A percentile compares a stretch with the other conserved stretches of the same genome.
phyloP scores from a whole-genome alignment of 2,888 invertebrate genomes.

The Leucophenga montana region DNA sequence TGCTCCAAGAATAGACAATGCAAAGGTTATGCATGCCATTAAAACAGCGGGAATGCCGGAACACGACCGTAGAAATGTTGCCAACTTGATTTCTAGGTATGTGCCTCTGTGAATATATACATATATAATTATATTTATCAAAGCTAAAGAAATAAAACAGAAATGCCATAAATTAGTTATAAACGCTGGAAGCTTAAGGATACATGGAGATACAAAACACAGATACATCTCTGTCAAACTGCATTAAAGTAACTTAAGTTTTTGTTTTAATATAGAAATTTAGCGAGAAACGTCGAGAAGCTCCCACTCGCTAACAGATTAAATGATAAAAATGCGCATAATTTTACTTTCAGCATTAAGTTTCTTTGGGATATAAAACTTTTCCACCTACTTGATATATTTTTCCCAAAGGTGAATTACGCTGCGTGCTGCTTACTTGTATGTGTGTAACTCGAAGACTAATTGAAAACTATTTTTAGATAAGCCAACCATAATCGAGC shows the following conservation, averaged over 20 bases:
- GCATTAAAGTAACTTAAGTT: too few relatives aligned
- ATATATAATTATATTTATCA: too few relatives aligned
- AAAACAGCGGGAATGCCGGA: slow-evolving; percentile 9
- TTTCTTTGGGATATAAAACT: slow-evolving; percentile 12
- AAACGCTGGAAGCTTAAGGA: background rate
- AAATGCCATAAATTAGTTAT: slow-evolving; percentile 24
- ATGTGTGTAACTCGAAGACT: slow-evolving; percentile 40
- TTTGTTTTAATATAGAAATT: slow-evolving; percentile 45
- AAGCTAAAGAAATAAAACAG: too few relatives aligned
- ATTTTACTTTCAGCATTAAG: slow-evolving; percentile 51
- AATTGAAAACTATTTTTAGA: slow-evolving; percentile 65
- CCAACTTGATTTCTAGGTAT: too few relatives aligned
- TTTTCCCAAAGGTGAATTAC: too few relatives aligned
- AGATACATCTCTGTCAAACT: background rate
- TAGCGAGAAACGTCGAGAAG: too few relatives aligned
- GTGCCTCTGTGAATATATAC: too few relatives aligned
- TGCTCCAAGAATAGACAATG: background rate
- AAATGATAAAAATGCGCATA: slow-evolving; percentile 62
- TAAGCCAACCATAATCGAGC: slow-evolving; percentile 53
- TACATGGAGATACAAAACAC: background rate
- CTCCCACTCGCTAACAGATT: slow-evolving; percentile 29
- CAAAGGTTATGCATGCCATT: slow-evolving; percentile 2
- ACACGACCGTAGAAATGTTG: too few relatives aligned
- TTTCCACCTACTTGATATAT: too few relatives aligned
- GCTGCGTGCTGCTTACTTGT: too few relatives aligned